These are phyloP conservation scores for Sebastes hopkinsi DNA, from an alignment of 2,797 vertebrate genomes.

Conservation along the genomic window DNA sequence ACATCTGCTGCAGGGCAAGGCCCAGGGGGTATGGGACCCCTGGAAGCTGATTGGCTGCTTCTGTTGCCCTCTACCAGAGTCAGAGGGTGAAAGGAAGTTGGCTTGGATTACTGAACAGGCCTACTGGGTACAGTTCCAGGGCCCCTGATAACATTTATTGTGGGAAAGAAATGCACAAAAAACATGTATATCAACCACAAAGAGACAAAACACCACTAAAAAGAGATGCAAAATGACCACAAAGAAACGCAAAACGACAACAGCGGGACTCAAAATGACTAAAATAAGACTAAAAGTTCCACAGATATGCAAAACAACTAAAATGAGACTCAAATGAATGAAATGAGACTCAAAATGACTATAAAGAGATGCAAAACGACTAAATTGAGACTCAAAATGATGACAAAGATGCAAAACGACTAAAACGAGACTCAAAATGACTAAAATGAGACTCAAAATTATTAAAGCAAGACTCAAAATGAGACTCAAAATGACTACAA, in stretches of 20 bases:
- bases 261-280: background rate
- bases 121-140: background rate
- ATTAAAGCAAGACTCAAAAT: background rate
- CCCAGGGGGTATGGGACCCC: background rate
- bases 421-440: background rate
- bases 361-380: background rate
- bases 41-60: background rate
- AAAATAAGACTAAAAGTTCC: background rate
- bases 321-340: background rate
- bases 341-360: too few species aligned
- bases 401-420: background rate
- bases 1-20: background rate
- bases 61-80: background rate
- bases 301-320: background rate
- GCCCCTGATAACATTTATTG: background rate
- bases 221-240: background rate
- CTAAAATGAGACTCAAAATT: background rate
- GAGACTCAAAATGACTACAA: background rate
- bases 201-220: background rate
- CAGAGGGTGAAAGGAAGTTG: too few species aligned
- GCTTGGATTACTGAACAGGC: background rate
- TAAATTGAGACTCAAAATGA: background rate
- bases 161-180: background rate
- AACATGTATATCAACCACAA: background rate
- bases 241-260: background rate